These are phyloP conservation scores for Podarcis siculus DNA, from an alignment of 2,797 vertebrate genomes.

Conservation along the genomic window DNA sequence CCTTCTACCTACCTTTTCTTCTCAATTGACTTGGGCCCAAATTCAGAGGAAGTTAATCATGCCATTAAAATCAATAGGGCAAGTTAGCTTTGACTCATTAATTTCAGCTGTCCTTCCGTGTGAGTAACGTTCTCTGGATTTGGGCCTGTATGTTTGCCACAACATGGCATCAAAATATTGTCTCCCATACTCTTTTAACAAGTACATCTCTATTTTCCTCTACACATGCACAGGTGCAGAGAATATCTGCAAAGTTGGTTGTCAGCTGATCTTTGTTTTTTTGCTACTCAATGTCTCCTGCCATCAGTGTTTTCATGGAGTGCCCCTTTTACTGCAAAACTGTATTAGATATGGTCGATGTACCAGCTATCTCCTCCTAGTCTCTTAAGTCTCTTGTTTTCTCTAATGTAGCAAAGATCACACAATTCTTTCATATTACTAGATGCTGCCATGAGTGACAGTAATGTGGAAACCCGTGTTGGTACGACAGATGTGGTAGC, in stretches of 20 bases:
- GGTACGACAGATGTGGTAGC: constrained; percentile 77
- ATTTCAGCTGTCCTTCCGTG: too few species aligned
- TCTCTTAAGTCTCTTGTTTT: constrained; percentile 24
- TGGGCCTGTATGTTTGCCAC: neutral
- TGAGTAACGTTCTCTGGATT: neutral
- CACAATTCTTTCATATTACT: constrained; percentile 45
- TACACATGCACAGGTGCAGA: neutral
- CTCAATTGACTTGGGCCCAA: too few species aligned
- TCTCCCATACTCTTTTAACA: too few species aligned
- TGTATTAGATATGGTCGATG: neutral
- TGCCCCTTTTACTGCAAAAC: neutral
- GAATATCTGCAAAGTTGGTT: neutral
- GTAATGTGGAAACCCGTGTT: constrained; percentile 83
- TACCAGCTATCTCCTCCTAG: neutral
- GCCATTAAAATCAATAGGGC: too few species aligned
- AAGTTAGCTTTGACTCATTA: too few species aligned
- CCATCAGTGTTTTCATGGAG: constrained; percentile 13
- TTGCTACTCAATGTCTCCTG: too few species aligned
- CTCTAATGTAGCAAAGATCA: constrained; percentile 39
- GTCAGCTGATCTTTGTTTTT: neutral
- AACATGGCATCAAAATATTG: neutral
- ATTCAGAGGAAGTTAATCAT: too few species aligned
- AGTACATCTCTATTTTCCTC: neutral
- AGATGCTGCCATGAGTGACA: constrained; percentile 83
- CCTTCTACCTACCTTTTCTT: too few species aligned